These are phyloP conservation scores for Platyrinchus mystaceus DNA, from an alignment of 2,797 vertebrate genomes.

Conservation along the genomic window DNA sequence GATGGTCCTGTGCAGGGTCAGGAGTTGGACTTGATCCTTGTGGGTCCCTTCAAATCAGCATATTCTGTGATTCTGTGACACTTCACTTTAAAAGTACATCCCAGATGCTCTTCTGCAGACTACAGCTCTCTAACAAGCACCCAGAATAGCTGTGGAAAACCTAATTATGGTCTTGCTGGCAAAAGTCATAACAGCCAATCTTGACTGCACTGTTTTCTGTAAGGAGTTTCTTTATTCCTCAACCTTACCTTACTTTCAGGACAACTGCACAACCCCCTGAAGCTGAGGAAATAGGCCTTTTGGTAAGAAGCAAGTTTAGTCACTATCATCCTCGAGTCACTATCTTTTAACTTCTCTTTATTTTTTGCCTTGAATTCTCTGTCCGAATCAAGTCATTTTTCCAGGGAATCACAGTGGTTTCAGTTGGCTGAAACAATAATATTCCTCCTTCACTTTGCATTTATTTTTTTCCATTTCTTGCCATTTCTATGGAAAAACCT, in stretches of 20 bases:
- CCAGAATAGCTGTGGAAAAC: neutral
- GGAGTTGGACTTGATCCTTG: neutral
- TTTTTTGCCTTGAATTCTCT: neutral
- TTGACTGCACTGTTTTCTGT: neutral
- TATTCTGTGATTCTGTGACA: neutral
- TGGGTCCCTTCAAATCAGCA: neutral
- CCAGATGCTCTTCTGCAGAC: neutral
- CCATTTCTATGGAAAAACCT: neutral
- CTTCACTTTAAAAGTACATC: neutral
- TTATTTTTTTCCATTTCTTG: neutral
- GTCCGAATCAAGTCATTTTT: neutral
- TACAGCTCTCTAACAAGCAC: neutral
- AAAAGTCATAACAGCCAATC: neutral
- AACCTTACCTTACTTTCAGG: neutral
- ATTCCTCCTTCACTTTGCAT: neutral
- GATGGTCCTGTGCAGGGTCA: neutral
- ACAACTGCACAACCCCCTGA: neutral
- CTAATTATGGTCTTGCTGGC: neutral
- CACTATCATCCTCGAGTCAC: neutral
- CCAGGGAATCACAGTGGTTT: neutral
- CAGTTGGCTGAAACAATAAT: neutral
- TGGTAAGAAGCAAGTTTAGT: neutral
- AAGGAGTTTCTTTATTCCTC: neutral
- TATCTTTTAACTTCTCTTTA: neutral
- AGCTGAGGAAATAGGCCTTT: neutral